A percentile compares a stretch with the other conserved stretches of the same genome.
Conservation (phyloP, 2,888 invertebrate genomes). For the Perizoma flavofasciatum region DNA sequence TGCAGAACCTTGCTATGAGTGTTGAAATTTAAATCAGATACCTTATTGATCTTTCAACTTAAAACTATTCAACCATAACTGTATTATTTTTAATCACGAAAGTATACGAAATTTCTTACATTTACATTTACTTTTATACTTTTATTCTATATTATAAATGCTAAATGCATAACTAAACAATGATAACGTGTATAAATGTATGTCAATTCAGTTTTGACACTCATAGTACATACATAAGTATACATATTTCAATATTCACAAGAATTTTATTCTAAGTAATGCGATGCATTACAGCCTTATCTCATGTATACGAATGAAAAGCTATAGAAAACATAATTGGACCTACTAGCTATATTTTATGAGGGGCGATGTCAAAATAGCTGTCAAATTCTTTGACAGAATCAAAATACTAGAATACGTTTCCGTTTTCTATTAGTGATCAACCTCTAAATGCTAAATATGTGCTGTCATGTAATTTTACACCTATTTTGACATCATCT, state of each 20-base stretch:
- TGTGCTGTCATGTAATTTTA: too few relatives aligned
- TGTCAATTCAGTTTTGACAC: slow-evolving; percentile 40
- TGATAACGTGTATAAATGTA: slow-evolving; percentile 1
- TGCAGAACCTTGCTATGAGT: slow-evolving; percentile 38
- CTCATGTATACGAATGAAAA: slow-evolving; percentile 87
- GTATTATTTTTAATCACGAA: slow-evolving; percentile 12
- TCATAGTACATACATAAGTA: slow-evolving; percentile 42
- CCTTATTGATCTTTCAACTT: neutral
- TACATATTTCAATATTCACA: slow-evolving; percentile 51
- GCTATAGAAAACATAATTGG: slow-evolving; percentile 62
- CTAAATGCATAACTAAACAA: too few relatives aligned
- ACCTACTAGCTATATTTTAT: slow-evolving; percentile 57
- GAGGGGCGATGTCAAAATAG: slow-evolving; percentile 30
- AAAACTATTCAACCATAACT: slow-evolving; percentile 10
- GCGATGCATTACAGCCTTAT: slow-evolving; percentile 85
- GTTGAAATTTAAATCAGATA: slow-evolving; percentile 23
- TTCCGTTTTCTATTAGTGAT: too few relatives aligned
- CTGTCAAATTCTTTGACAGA: slow-evolving; percentile 21
- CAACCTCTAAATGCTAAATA: too few relatives aligned
- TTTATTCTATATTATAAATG: neutral
- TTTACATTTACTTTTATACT: too few relatives aligned
- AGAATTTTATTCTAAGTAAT: slow-evolving; percentile 71
- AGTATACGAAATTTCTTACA: slow-evolving; percentile 24
- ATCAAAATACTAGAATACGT: too few relatives aligned
- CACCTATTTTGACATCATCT: slow-evolving; percentile 19